Base-by-base conservation (phyloP, 2,797 vertebrate genomes). In the Alexandromys oeconomus region DNA sequence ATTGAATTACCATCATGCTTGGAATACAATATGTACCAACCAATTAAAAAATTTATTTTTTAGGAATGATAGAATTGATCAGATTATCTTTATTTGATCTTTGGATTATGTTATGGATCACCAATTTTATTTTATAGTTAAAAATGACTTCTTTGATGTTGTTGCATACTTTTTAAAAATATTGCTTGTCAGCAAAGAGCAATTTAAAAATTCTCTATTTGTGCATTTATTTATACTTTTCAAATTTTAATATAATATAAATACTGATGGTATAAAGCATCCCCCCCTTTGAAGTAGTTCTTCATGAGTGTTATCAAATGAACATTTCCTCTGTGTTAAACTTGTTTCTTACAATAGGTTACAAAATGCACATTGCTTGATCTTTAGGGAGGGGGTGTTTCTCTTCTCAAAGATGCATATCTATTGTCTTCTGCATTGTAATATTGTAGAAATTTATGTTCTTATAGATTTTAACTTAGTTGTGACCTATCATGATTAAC, bases 311-410 rank as follows among this genome's bases (percentile, higher is more conserved):
- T 6, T 61, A 31, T 80, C 9, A 91, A 61, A 51, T 43, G 63
- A 76, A 48, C 10, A 37, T 3, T 37, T 11, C 1, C 11, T 11
- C 1, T 81, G 10, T 12, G 23, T 46, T 63, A 43, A 40, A n/a
- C 46, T 2, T 27, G 0, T 67, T 73, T 65, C 4, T 86, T 59
- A 87, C 34, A 65, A 6, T 90, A 27, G 77, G 14, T 40, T 74
- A 9, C 21, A 23, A 37, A 46, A 6, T 4, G 7, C 0, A 37
- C 3, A 11, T 61, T 63, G 6, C 10, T 43, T 10, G n/a, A 27
- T 0, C 25, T 27, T 27, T n/a, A 40, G 27, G 6, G 25, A 9
- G 3, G 19, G 5, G 2, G 4, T 40, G 1, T 2, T 29, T 3
- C 4, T 84, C 34, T 11, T 9, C 6, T 57, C 67, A 25, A 31